Percentiles rank a stretch among this genome's conserved stretches.
These are phyloP conservation scores for Dorcus hopei DNA, from an alignment of 2,888 invertebrate species.

Conservation along the genomic window DNA sequence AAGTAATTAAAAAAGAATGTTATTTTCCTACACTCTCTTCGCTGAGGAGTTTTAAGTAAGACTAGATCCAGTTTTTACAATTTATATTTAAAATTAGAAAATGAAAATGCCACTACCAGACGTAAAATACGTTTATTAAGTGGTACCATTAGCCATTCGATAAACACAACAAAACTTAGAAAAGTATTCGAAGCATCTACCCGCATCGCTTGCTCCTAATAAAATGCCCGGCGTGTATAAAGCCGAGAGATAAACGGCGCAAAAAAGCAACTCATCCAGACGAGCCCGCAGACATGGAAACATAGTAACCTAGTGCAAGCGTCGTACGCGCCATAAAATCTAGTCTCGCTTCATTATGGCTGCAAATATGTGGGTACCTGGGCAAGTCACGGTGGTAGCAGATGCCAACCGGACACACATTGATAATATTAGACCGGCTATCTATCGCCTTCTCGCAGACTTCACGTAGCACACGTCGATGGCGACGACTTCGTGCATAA, in stretches of 20 bases:
- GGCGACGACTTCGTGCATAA: not conserved
- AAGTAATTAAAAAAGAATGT: too few relatives aligned
- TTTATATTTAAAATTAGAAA: too few relatives aligned
- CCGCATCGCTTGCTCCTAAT: slow-evolving; percentile 6
- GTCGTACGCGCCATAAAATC: slow-evolving; percentile 21
- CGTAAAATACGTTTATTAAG: too few relatives aligned
- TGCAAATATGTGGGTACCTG: slow-evolving; percentile 32
- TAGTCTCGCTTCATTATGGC: slow-evolving; percentile 26
- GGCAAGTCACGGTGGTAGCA: slow-evolving; percentile 27
- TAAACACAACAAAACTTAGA: too few relatives aligned
- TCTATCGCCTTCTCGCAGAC: not conserved
- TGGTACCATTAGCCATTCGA: too few relatives aligned
- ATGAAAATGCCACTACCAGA: too few relatives aligned
- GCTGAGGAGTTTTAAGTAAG: too few relatives aligned
- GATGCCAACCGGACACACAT: slow-evolving; percentile 11
- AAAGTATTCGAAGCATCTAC: slow-evolving; percentile 6
- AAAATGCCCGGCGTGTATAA: not conserved
- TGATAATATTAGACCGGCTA: slow-evolving; percentile 5
- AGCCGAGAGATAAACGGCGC: slow-evolving; percentile 3
- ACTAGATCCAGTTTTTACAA: too few relatives aligned
- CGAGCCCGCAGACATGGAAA: slow-evolving; percentile 30
- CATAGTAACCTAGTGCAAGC: slow-evolving; percentile 33
- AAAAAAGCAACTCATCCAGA: slow-evolving; percentile 20
- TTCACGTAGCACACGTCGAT: slow-evolving; percentile 1
- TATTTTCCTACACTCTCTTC: too few relatives aligned